Evolutionary conservation across 2,113 vertebrate species (phyloP).

Genomic region (Mixornis gularis): DNA sequence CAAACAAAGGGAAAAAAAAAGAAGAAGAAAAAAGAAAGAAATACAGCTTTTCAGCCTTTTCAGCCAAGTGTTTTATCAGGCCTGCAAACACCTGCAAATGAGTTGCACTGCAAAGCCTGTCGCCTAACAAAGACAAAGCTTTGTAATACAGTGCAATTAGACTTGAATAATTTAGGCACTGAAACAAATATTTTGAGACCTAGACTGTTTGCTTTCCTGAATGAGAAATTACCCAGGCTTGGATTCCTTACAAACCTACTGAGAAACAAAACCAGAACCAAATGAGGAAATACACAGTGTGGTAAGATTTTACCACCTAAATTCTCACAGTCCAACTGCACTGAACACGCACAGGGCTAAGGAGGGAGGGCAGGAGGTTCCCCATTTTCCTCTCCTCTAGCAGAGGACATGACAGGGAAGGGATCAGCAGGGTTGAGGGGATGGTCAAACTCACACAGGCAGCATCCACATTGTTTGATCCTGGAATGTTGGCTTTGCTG

Average conservation of each 20-base stretch:
- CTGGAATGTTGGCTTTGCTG: neutral
- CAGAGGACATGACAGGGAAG: neutral
- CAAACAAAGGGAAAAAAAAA: neutral
- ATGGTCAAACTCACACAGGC: neutral
- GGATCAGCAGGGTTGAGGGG: neutral
- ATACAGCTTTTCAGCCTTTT: neutral
- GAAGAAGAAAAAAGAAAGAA: too few relatives aligned
- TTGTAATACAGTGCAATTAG: slow-evolving; percentile 23
- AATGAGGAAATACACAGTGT: neutral
- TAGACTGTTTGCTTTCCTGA: neutral
- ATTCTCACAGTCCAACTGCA: neutral
- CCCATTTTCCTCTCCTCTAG: neutral
- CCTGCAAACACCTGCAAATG: slow-evolving; percentile 37
- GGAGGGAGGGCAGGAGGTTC: neutral
- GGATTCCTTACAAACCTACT: neutral
- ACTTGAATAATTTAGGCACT: slow-evolving; percentile 34
- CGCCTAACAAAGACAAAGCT: slow-evolving; percentile 18
- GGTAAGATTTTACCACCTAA: neutral
- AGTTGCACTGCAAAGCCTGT: neutral
- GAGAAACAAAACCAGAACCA: neutral
- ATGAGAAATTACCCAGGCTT: neutral
- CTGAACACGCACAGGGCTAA: accelerated
- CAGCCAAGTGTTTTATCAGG: neutral
- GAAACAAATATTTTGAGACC: slow-evolving; percentile 21
- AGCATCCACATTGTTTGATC: neutral